phyloP scores from a whole-genome alignment of 2,888 invertebrate species.

The Hipparchia semele region DNA sequence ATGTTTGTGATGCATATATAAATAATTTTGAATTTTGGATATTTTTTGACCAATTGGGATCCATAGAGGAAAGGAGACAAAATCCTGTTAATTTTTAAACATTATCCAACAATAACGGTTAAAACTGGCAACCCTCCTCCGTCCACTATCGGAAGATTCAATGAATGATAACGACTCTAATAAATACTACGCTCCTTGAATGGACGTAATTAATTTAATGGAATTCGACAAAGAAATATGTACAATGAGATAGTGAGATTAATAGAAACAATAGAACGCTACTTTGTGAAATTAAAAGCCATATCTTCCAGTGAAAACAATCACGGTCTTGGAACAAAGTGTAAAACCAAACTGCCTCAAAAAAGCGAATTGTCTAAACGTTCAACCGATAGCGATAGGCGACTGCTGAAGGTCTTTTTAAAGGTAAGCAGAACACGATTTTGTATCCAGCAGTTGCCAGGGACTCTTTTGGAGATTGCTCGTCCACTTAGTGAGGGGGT shows the following conservation, averaged over 20 bases:
- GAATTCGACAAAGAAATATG: slow-evolving; percentile 83
- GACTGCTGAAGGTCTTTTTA: no score
- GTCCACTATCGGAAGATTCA: slow-evolving; percentile 63
- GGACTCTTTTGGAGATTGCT: no score
- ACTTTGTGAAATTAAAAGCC: slow-evolving; percentile 9
- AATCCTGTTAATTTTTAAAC: neutral
- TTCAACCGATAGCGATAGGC: no score
- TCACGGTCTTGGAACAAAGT: neutral
- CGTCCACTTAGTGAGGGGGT: no score
- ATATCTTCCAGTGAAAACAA: neutral
- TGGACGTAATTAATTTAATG: slow-evolving; percentile 82
- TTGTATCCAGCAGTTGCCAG: no score
- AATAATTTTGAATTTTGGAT: no score
- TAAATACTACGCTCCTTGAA: slow-evolving; percentile 81
- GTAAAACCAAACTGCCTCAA: no score
- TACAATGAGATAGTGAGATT: slow-evolving; percentile 80
- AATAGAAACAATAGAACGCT: slow-evolving; percentile 47
- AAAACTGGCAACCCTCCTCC: neutral
- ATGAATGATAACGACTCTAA: slow-evolving; percentile 82
- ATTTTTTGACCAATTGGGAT: no score
- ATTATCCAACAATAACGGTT: neutral
- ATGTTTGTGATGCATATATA: no score
- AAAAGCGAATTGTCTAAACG: no score
- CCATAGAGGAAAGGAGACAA: neutral
- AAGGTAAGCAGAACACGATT: no score